Percentiles rank a stretch among this genome's conserved stretches.
phyloP scores from a whole-genome alignment of 2,113 vertebrate species.

The Synodontis membranacea region DNA sequence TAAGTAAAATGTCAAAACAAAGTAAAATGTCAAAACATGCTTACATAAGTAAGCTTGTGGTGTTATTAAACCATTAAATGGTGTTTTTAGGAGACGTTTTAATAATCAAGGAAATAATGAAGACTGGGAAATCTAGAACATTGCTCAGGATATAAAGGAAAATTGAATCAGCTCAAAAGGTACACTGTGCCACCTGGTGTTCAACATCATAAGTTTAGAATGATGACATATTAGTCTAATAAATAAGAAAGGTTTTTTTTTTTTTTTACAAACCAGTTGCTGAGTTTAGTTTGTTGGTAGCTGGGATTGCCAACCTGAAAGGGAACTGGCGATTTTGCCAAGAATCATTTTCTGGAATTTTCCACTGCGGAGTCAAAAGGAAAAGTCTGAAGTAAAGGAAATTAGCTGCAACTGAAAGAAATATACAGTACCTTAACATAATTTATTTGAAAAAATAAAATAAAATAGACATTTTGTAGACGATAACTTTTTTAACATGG shows the following conservation, averaged over 20 bases:
- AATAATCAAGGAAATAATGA: too few species aligned
- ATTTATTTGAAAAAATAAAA: neutral
- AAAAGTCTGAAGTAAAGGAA: neutral
- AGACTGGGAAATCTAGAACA: too few species aligned
- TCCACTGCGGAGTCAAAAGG: neutral
- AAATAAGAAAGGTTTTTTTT: neutral
- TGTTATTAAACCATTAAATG: too few species aligned
- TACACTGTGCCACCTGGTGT: constrained; percentile 51
- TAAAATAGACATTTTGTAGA: too few species aligned
- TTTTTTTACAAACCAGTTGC: neutral
- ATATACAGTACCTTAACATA: neutral
- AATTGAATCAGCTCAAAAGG: neutral
- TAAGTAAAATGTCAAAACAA: too few species aligned
- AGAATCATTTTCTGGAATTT: neutral
- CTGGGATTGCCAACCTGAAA: neutral
- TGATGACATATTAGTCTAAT: neutral
- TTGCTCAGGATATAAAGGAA: too few species aligned
- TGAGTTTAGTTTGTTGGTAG: neutral
- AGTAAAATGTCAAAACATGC: too few species aligned
- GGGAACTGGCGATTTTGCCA: neutral
- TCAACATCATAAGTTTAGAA: neutral
- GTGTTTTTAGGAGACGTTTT: too few species aligned
- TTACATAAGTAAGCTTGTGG: too few species aligned
- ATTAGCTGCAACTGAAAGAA: neutral
- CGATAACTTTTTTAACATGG: neutral